A percentile compares a stretch with the other conserved stretches of the same genome.
Evolutionary conservation across 2,888 invertebrate genomes (phyloP).

Genomic region (Caenorhabditis parvicauda): DNA sequence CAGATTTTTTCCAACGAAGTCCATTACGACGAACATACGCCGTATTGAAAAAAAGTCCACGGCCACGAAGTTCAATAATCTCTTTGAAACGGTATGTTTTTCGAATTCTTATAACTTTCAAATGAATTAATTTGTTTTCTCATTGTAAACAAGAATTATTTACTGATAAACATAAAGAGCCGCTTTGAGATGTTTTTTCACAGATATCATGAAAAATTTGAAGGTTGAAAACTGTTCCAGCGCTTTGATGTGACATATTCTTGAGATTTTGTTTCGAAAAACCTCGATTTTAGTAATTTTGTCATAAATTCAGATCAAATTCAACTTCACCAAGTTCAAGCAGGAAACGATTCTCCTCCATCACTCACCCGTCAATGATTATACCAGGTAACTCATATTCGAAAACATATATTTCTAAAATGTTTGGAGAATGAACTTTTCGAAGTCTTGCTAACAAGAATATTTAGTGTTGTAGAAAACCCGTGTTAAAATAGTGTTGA

Average conservation of each 20-base stretch:
- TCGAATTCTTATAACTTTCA: neutral
- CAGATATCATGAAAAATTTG: neutral
- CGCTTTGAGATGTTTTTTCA: too few species aligned
- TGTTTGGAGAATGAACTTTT: neutral
- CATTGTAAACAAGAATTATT: neutral
- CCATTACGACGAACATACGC: constrained; percentile 17
- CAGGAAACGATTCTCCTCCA: constrained; percentile 16
- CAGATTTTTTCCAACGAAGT: constrained; percentile 16
- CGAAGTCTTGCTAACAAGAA: neutral
- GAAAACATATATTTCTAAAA: neutral
- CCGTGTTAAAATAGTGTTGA: neutral
- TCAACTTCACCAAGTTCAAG: constrained; percentile 13
- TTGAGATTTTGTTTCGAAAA: too few species aligned
- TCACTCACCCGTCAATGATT: constrained; percentile 5
- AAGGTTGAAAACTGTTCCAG: too few species aligned
- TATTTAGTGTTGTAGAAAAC: neutral
- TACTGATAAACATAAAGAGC: neutral
- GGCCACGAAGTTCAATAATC: constrained; percentile 5
- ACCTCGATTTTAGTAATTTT: too few species aligned
- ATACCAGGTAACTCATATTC: neutral
- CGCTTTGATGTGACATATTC: too few species aligned
- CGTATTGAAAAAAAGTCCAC: constrained; percentile 10
- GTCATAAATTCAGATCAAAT: too few species aligned
- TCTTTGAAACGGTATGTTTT: constrained; percentile 8
- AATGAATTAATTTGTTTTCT: neutral